These are phyloP conservation scores for Clavelina lepadiformis DNA, from an alignment of 23 tunicate genomes.

Conservation along the genomic window DNA sequence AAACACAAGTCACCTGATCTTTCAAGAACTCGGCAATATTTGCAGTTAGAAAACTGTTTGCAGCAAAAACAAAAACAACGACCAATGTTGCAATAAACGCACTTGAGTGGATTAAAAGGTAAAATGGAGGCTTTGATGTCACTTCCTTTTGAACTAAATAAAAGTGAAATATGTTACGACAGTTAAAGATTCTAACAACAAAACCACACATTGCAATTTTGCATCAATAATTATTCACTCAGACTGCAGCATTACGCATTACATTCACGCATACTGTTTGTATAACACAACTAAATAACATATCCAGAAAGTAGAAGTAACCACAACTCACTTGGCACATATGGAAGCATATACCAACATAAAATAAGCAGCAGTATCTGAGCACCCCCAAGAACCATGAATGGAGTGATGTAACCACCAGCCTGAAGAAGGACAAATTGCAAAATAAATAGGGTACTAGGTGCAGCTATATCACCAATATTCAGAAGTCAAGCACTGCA, in stretches of 20 bases:
- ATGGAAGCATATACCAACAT: constrained; percentile 46
- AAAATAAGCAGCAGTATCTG: constrained; percentile 35
- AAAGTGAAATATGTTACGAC: background rate
- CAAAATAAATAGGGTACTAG: too few relatives aligned
- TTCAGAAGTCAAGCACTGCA: too few relatives aligned
- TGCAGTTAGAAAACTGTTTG: constrained; percentile 51
- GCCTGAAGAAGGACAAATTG: too few relatives aligned
- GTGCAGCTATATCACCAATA: too few relatives aligned
- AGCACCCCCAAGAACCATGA: constrained; percentile 61
- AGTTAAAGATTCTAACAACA: too few relatives aligned
- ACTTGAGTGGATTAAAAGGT: constrained; percentile 32
- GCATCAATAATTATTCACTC: too few relatives aligned
- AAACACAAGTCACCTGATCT: constrained; percentile 33
- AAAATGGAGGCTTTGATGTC: constrained; percentile 49
- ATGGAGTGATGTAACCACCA: constrained; percentile 78
- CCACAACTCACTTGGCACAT: constrained; percentile 50
- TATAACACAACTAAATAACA: too few relatives aligned
- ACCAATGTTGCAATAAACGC: constrained; percentile 38
- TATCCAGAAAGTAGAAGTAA: constrained; percentile 1
- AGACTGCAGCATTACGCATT: too few relatives aligned
- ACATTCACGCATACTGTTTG: too few relatives aligned
- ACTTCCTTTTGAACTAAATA: constrained; percentile 52
- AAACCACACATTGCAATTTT: too few relatives aligned
- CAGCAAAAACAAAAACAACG: constrained; percentile 47
- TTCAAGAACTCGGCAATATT: constrained; percentile 42